phyloP scores from a whole-genome alignment of 1,140 invertebrate species.

The Drosophila asahinai region DNA sequence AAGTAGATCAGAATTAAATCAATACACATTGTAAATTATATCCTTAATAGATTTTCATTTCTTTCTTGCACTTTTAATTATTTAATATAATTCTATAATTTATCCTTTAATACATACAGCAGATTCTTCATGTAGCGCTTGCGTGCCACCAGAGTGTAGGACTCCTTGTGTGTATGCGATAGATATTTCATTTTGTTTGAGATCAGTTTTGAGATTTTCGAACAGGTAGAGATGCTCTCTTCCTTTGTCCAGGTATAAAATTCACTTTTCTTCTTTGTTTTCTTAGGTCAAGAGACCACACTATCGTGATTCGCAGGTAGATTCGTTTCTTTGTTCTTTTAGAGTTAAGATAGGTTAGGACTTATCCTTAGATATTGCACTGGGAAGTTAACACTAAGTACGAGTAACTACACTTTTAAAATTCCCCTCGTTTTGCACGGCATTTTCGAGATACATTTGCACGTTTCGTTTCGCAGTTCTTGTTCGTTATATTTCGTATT shows the following conservation, averaged over 20 bases:
- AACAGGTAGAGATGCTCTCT: constrained; percentile 52
- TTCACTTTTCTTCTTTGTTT: constrained; percentile 53
- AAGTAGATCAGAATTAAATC: constrained; percentile 4
- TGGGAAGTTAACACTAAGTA: constrained; percentile 47
- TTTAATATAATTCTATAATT: constrained; percentile 9
- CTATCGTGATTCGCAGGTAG: constrained; percentile 55
- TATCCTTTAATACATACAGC: constrained; percentile 77
- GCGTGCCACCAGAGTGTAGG: constrained; percentile 86
- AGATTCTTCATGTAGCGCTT: constrained; percentile 86
- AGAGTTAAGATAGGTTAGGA: constrained; percentile 47
- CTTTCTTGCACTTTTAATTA: neutral
- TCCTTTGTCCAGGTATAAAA: constrained; percentile 38
- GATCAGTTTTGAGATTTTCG: constrained; percentile 33
- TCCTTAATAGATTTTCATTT: neutral
- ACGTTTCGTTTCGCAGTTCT: constrained; percentile 24
- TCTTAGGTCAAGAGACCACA: constrained; percentile 57
- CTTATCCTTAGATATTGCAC: constrained; percentile 59
- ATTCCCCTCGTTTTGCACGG: constrained; percentile 13
- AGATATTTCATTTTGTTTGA: constrained; percentile 86
- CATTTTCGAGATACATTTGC: constrained; percentile 42
- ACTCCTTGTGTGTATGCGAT: constrained; percentile 85
- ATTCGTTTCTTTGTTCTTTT: constrained; percentile 8
- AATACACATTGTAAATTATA: neutral
- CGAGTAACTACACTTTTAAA: constrained; percentile 17
- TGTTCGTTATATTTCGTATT: constrained; percentile 39